Percentiles rank a stretch among this genome's conserved stretches.
Conservation (phyloP, 2,888 invertebrate genomes). For the Lottia gigantea region DNA sequence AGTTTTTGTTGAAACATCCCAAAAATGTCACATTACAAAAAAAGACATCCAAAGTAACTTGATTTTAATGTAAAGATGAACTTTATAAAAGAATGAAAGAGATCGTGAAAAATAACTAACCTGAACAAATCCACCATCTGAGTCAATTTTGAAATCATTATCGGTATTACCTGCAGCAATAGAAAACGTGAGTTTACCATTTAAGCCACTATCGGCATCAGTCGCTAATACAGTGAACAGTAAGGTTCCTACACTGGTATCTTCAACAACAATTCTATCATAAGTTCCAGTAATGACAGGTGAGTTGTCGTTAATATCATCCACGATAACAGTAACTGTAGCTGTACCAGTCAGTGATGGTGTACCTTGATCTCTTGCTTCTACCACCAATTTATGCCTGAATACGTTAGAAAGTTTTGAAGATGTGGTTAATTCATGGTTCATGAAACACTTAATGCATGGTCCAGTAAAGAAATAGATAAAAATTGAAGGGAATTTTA, state of each 20-base stretch:
- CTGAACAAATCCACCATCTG: conserved; percentile 41
- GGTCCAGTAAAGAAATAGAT: not conserved
- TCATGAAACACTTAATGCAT: not conserved
- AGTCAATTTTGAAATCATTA: conserved; percentile 47
- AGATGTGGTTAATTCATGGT: not conserved
- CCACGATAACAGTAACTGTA: conserved; percentile 47
- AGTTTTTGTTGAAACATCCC: no score
- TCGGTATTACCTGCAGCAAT: conserved; percentile 50
- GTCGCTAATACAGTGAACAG: conserved; percentile 44
- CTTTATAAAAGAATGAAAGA: no score
- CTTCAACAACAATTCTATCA: conserved; percentile 40
- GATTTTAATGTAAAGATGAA: no score
- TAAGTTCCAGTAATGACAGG: conserved; percentile 48
- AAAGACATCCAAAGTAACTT: no score
- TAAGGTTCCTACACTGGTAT: conserved; percentile 38
- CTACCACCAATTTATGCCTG: conserved; percentile 47
- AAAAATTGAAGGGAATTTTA: not conserved
- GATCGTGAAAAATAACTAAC: not conserved
- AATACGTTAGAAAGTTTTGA: not conserved
- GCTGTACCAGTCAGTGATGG: conserved; percentile 41
- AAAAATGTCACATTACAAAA: no score
- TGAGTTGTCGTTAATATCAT: conserved; percentile 55
- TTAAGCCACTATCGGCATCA: conserved; percentile 48
- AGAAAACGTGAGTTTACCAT: conserved; percentile 41
- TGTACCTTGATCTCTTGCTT: conserved; percentile 45